A percentile compares a stretch with the other conserved stretches of the same genome.
phyloP scores from a whole-genome alignment of 2,888 invertebrate species.

The Cremastinae sp. region DNA sequence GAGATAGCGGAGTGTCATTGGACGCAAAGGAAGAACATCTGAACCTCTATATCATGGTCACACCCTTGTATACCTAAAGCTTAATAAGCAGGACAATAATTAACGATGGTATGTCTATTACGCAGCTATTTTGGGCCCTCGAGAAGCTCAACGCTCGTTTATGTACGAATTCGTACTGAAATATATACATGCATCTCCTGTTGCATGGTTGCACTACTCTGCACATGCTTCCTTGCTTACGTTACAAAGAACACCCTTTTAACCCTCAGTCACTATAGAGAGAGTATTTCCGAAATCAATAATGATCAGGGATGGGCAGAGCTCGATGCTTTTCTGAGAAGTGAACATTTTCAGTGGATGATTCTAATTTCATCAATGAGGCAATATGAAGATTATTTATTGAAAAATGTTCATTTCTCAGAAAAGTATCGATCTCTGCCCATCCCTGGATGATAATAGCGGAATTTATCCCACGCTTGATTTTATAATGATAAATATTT shows the following conservation, averaged over 20 bases:
- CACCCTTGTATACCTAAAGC: constrained; percentile 53
- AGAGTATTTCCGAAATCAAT: constrained; percentile 23
- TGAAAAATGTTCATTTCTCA: too few species aligned
- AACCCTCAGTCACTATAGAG: constrained; percentile 31
- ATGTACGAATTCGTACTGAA: too few species aligned
- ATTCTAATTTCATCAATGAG: too few species aligned
- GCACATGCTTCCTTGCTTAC: constrained; percentile 44
- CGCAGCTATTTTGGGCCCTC: constrained; percentile 67
- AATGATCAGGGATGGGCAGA: background rate
- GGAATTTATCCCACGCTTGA: too few species aligned
- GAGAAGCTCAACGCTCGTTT: constrained; percentile 22
- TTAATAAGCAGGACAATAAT: constrained; percentile 75
- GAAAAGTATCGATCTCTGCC: too few species aligned
- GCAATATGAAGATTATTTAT: too few species aligned
- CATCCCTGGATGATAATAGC: too few species aligned
- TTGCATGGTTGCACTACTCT: constrained; percentile 60
- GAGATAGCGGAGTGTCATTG: constrained; percentile 22
- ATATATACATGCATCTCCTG: constrained; percentile 70
- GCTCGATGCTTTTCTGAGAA: too few species aligned
- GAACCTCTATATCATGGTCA: constrained; percentile 59
- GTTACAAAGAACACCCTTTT: constrained; percentile 15
- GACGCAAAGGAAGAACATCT: constrained; percentile 23
- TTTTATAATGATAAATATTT: too few species aligned
- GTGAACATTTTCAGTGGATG: too few species aligned
- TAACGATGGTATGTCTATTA: constrained; percentile 74